These are phyloP conservation scores for Rhizoglyphus robini DNA, from an alignment of 1,140 invertebrate genomes.

Conservation along the genomic window DNA sequence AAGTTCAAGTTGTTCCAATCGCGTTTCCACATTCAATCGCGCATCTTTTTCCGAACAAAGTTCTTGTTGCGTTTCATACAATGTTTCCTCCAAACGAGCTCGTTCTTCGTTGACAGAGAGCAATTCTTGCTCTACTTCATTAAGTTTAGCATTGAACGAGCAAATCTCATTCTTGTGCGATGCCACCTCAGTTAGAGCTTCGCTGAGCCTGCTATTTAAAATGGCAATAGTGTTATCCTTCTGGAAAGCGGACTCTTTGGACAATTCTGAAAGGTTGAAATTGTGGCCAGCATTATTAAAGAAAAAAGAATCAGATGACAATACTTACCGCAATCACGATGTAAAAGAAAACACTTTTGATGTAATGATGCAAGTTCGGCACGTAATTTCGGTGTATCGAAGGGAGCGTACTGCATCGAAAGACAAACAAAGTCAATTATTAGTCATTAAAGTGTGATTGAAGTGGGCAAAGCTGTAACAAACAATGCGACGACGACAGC, in stretches of 20 bases:
- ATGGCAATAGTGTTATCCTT: background rate
- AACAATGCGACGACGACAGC: no score
- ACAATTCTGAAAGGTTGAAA: background rate
- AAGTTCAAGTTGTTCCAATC: background rate
- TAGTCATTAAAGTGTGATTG: background rate
- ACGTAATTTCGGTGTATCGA: constrained; percentile 6
- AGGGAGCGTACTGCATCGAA: constrained; percentile 1
- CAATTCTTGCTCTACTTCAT: background rate
- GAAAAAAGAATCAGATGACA: background rate
- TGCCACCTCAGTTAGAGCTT: background rate
- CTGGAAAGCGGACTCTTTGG: background rate
- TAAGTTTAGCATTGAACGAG: background rate
- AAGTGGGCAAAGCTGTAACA: no score
- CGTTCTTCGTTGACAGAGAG: background rate
- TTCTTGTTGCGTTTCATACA: background rate
- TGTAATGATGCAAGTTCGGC: background rate
- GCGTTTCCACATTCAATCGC: background rate
- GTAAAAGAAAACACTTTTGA: background rate
- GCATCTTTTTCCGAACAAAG: background rate
- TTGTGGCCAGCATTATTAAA: background rate
- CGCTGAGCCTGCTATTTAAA: background rate
- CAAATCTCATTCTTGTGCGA: background rate
- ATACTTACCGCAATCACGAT: constrained; percentile 15
- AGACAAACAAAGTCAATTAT: background rate
- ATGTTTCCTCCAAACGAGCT: background rate